Base-by-base conservation (phyloP, 1,140 invertebrate genomes). In the Eupeodes corollae region DNA sequence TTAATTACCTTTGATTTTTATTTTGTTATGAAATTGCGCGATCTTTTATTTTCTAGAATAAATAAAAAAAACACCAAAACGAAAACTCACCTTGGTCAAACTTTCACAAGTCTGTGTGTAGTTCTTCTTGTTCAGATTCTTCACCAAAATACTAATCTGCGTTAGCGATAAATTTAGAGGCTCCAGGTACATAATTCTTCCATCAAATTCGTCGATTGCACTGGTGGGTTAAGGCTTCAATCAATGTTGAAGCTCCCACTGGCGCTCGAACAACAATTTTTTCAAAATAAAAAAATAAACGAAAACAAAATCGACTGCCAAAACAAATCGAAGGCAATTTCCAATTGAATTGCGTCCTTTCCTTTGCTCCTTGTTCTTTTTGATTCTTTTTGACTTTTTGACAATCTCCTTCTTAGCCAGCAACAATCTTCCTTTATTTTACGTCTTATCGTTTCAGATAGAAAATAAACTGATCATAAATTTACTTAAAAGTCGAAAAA, bases 131-230 rank as follows among this genome's bases (percentile, higher is more conserved):
- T 80, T 89, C 77, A 94, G 82, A 81, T 88, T 92, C 73, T 83
- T 80, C 79, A 95, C 86, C 75, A 92, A 87, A 86, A 88, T 88
- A 86, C 83, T 87, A 77, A 95, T 94, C 84, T 94, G 88, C 80
- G 88, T 88, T 83, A 93, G 85, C 79, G 89, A 88, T 86, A 91
- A 90, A 80, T 87, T 91, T 81, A 91, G 83, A 81, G 90, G 86
- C 80, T 93, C 89, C 80, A 92, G 87, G 87, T 92, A 93, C 91
- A 95, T 94, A 90, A 85, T 93, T 93, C 58, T 63, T 57, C 87
- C 84, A 89, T 90, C 81, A 86, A 86, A 75, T 74, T 77, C 73
- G 21, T 77, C 77, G 73, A 79, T 11, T 11, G 11, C 37, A 40
- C 46, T 32, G 8, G 21, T 26, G 21, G 21, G 39, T 76, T 79